A percentile compares a stretch with the other conserved stretches of the same genome.
phyloP scores from a whole-genome alignment of 2,797 vertebrate species.

The Protosalanx chinensis region DNA sequence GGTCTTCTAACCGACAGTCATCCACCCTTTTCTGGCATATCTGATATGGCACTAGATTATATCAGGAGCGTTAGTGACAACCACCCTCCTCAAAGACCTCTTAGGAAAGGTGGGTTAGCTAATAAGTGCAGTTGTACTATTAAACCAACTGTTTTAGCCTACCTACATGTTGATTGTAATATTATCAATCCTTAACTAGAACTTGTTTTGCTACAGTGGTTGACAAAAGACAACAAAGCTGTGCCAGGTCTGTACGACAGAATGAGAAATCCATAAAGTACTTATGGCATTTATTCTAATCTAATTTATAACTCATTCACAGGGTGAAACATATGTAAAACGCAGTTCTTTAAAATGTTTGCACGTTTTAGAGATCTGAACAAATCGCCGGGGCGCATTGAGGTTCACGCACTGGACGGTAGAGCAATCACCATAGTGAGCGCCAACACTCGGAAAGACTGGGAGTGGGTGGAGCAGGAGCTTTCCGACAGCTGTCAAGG shows the following conservation, averaged over 20 bases:
- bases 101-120: conserved; percentile 44
- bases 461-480: conserved; percentile 60
- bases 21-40: conserved; percentile 47
- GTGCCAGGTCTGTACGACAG: not conserved
- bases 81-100: conserved; percentile 40
- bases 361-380: not conserved
- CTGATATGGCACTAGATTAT: conserved; percentile 55
- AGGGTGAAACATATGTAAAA: too few species aligned
- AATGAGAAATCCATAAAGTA: not conserved
- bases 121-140: conserved; percentile 20
- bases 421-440: conserved; percentile 59
- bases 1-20: conserved; percentile 51
- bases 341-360: not conserved
- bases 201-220: conserved; percentile 6
- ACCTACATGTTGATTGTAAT: not conserved
- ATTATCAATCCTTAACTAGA: not conserved
- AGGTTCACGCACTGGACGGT: conserved; percentile 39
- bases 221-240: conserved; percentile 15
- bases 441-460: conserved; percentile 59
- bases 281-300: not conserved
- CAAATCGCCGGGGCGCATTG: conserved; percentile 40
- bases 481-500: conserved; percentile 63
- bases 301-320: not conserved
- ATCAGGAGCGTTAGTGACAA: conserved; percentile 51
- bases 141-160: not conserved